Evolutionary conservation across 2,797 vertebrate species (phyloP), one percentile per base, ranked within the genome.

Genomic region (Lepilemur ruficaudatus): DNA sequence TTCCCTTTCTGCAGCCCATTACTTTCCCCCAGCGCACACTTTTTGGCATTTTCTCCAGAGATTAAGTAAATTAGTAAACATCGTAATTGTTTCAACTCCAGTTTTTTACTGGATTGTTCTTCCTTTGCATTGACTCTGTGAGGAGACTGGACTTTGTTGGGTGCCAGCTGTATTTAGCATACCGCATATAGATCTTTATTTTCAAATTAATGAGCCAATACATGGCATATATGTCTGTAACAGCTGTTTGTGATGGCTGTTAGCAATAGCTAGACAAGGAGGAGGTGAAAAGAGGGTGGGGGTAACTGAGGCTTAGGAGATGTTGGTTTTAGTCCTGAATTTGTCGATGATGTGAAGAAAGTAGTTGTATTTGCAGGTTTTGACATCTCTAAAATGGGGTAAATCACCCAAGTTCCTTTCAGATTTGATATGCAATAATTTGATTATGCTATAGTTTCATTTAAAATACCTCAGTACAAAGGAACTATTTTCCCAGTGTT

Each of bases 11-110:
- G 0, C 20, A 63, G 4, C 25, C 20, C 30, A 5, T 22, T 20
- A 38, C 4, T 5, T 1, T 20, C 5, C 3, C 3, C 1, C 3
- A 15, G 43, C 5, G 20, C 2, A 28, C 5, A 43, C 0, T 0
- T 48, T 46, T 90, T 22, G 14, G 4, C 22, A 67, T 52, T 73
- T 95, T 88, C 13, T 88, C 63, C 38, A 75, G 63, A 97, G n/a
- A 70, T 11, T 14, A 92, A 48, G 4, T 18, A 91, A 46, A 5
- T n/a, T 91, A 48, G 7, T n/a, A 70, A 35, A 83, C 65, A 59
- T 43, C 52, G 50, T 8, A 38, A 93, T 72, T 17, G 8, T 61
- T 30, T 89, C 11, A 38, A 2, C 7, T 41, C 7, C 25, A 35
- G 2, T 67, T 92, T 93, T 82, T 35, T 87, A 70, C 38, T 35